Base-by-base conservation (phyloP, 1,140 invertebrate species). In the Coenobita brevimanus region DNA sequence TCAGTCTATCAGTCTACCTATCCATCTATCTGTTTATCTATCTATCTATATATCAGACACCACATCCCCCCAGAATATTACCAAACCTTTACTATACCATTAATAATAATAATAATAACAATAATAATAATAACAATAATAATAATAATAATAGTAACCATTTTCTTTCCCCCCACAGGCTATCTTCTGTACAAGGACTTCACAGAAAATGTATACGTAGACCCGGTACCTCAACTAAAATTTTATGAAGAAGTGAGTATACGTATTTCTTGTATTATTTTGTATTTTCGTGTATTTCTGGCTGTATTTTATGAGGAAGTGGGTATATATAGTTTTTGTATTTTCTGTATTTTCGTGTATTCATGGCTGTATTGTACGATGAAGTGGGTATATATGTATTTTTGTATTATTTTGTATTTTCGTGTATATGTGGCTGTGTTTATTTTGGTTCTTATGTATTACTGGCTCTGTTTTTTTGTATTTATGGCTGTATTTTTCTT, bases 171-270 rank as follows among this genome's bases (percentile, higher is more conserved):
- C 93, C 92, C 95, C 95, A 91, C 95, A 98, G 98, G 99, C 92
- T 99, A 98, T 94, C 95, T 99, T 92, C 95, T 99, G 93, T 99
- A 99, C 95, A 99, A 99, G 95, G 99, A 99, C 93, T 99, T 97
- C 94, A 99, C 98, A 94, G 98, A 99, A 94, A 99, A 96, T 93
- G 95, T 98, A 90, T 96, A 96, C 91, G 98, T 99, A 91, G 98
- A 99, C 92, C 96, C 97, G 90, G 96, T 99, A 92, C 97, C 98
- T 92, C 98, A 99, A 93, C 95, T 99, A 92, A 98, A 97, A 93
- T 99, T 99, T 95, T 99, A 99, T 93, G 99, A 99, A 96, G 98
- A 99, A 96, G 98, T 99, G 94, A 94, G 94, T 82, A 82, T 43
- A 33, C 54, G 13, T 33, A 33, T 21, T 27, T 54, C 21, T n/a